Percentiles rank a stretch among this genome's conserved stretches.
Evolutionary conservation across 2,888 invertebrate genomes (phyloP).

Genomic region (Lycophotia porphyrea): DNA sequence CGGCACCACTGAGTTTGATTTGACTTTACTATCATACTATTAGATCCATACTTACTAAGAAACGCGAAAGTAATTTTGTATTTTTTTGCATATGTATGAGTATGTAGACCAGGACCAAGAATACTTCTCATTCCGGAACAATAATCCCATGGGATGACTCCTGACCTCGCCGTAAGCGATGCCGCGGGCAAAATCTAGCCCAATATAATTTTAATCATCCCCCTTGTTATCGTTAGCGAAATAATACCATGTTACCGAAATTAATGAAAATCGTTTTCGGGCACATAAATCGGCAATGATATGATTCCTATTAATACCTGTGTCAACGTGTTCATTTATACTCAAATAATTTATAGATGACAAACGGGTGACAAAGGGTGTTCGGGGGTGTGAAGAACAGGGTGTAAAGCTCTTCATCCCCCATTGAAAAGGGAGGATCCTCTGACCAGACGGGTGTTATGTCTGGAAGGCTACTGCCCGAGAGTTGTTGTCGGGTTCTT

Average conservation of each 20-base stretch:
- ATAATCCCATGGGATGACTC: background rate
- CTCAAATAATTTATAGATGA: conserved; percentile 44
- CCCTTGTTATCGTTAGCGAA: conserved; percentile 1
- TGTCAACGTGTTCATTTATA: conserved; percentile 38
- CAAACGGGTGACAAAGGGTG: too few relatives aligned
- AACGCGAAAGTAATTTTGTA: background rate
- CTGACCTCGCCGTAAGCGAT: background rate
- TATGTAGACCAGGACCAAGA: background rate
- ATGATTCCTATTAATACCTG: conserved; percentile 28
- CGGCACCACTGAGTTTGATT: background rate
- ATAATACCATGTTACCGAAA: conserved; percentile 23
- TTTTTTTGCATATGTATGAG: too few relatives aligned
- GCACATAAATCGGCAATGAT: conserved; percentile 8
- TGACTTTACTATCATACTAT: background rate
- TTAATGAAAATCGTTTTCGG: conserved; percentile 25
- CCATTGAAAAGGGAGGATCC: too few relatives aligned
- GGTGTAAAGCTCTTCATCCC: too few relatives aligned
- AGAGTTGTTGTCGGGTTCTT: too few relatives aligned
- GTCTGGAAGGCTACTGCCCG: too few relatives aligned
- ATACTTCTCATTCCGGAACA: background rate
- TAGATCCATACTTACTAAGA: background rate
- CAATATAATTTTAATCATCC: conserved; percentile 10
- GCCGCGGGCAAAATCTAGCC: background rate
- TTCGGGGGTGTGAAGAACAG: too few relatives aligned
- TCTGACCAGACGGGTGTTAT: too few relatives aligned